A percentile compares a stretch with the other conserved stretches of the same genome.
Evolutionary conservation across 2,888 invertebrate genomes (phyloP).

Genomic region (Bruchidius siliquastri): DNA sequence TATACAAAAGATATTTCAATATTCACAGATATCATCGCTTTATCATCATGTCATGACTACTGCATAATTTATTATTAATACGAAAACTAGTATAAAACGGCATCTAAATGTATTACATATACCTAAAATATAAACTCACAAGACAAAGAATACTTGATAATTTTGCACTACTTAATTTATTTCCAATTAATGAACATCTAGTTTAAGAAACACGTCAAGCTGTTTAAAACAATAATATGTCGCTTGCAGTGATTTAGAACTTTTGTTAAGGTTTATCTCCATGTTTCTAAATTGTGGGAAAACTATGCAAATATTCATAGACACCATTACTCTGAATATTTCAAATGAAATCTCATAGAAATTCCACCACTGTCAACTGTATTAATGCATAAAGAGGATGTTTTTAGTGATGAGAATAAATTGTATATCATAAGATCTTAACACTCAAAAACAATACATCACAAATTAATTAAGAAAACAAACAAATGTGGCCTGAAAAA

Average conservation of each 20-base stretch:
- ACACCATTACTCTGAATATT: no score
- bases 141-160: neutral
- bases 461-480: no score
- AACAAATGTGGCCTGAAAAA: no score
- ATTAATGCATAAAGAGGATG: no score
- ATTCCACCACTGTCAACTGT: no score
- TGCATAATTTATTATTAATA: no score
- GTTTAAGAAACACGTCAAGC: neutral
- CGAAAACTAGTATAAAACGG: neutral
- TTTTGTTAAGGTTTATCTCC: neutral
- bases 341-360: no score
- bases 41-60: no score
- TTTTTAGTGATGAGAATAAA: no score
- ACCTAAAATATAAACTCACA: neutral
- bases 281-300: neutral
- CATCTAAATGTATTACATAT: neutral
- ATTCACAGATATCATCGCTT: neutral
- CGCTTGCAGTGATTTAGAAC: neutral
- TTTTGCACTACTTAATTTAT: neutral
- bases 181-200: neutral
- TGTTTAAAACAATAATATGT: neutral
- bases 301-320: no score
- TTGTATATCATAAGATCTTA: no score
- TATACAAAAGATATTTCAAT: neutral
- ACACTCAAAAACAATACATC: no score